Base-by-base conservation (phyloP, 2,797 vertebrate species). In the Alcedo atthis region DNA sequence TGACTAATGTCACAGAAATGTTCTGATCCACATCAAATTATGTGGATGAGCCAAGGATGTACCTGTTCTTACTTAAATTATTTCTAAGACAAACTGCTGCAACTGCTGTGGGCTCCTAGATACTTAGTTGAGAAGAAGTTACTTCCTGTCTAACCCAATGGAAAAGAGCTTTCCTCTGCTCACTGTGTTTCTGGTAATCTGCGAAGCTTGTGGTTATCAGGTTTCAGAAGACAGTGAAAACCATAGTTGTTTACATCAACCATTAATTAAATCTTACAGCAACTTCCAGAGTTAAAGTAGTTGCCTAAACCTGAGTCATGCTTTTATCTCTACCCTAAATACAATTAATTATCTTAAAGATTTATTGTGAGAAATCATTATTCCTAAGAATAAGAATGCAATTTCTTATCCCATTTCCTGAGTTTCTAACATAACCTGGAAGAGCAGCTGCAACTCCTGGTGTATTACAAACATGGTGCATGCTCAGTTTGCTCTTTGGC, bases 191-290 rank as follows among this genome's bases (percentile, higher is more conserved):
- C 8, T 61, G 35, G 45, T 86, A 80, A 70, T 42, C 45, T 92
- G 74, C 55, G 80, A 86, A 74, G 15, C 4, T 42, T 73, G 21
- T 45, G 37, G 48, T 54, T 89, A 76, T 83, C 54, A 69, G 17
- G 24, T 59, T 86, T 81, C 80, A 84, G 59, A 75, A 74, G n/a
- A 86, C 59, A 64, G 42, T 54, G 49, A 73, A 93, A 84, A 83
- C 53, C 11, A 21, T 15, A 10, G 18, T 30, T 86, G 67, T 79
- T 87, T 74, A 70, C 67, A 92, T 10, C 25, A 87, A 15, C 19
- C 53, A 88, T 74, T 85, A 81, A 67, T 43, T 76, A 77, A 90
- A 79, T 67, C 21, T 71, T 69, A 62, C 20, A 67, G 30, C 30
- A 87, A 45, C 5, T 4, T 40, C 46, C 55, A 58, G 18, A 89